phyloP scores from a whole-genome alignment of 64 coral and sea anemone species.

The Porites australiensis region DNA sequence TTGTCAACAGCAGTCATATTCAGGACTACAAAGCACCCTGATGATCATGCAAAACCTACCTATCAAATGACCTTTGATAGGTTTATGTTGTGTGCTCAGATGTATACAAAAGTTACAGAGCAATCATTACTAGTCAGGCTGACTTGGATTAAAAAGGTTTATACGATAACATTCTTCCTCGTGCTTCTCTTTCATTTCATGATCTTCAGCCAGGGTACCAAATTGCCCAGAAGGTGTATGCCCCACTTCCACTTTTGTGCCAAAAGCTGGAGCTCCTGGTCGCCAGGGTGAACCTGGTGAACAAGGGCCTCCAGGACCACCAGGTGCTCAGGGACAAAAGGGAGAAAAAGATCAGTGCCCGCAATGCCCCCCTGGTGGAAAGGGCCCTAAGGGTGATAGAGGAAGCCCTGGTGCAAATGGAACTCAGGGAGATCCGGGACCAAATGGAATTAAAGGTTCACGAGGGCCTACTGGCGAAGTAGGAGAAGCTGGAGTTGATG shows the following conservation, averaged over 20 bases:
- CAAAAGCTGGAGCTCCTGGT: constrained; percentile 34
- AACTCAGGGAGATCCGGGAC: constrained; percentile 39
- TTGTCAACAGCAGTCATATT: too few relatives aligned
- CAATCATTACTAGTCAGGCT: too few relatives aligned
- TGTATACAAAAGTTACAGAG: too few relatives aligned
- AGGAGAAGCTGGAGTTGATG: constrained; percentile 62
- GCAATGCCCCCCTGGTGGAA: constrained; percentile 46
- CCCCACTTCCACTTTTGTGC: not conserved
- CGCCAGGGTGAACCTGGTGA: constrained; percentile 55
- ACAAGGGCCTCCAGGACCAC: constrained; percentile 27
- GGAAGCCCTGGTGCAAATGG: constrained; percentile 57
- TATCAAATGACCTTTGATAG: too few relatives aligned
- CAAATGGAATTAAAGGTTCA: constrained; percentile 50
- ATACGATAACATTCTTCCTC: too few relatives aligned
- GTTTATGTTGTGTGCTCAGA: too few relatives aligned
- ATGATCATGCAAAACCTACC: too few relatives aligned
- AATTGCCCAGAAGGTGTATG: constrained; percentile 42
- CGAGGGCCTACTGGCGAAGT: constrained; percentile 40
- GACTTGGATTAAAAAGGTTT: too few relatives aligned
- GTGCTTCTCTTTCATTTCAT: too few relatives aligned
- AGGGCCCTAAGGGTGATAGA: constrained; percentile 47
- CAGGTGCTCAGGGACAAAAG: constrained; percentile 49
- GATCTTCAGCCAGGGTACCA: constrained; percentile 16
- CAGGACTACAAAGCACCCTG: too few relatives aligned
- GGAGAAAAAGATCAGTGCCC: constrained; percentile 63